phyloP scores from a whole-genome alignment of 2,113 vertebrate genomes.

The Scopus umbretta region DNA sequence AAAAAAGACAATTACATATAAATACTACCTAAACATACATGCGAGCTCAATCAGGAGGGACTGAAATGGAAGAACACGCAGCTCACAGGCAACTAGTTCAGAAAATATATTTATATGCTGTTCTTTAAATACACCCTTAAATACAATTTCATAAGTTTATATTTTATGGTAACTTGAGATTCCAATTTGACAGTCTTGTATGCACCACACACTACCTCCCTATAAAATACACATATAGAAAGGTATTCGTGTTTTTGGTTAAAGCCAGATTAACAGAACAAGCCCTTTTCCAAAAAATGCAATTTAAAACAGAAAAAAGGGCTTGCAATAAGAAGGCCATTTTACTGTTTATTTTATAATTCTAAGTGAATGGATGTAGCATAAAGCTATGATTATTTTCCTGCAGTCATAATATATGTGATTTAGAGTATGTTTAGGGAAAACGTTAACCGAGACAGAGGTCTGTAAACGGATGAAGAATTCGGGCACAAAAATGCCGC shows the following conservation, averaged over 20 bases:
- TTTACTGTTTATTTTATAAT: conserved; percentile 39
- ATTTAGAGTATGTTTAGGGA: background rate
- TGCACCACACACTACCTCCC: background rate
- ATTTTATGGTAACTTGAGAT: background rate
- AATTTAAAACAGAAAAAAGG: background rate
- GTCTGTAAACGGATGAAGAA: background rate
- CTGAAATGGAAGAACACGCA: background rate
- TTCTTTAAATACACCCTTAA: background rate
- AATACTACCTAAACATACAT: background rate
- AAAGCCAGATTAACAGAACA: background rate
- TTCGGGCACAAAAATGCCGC: background rate
- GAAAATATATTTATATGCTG: background rate
- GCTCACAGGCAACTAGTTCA: background rate
- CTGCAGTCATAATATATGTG: background rate
- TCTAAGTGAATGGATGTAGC: background rate
- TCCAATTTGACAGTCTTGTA: background rate
- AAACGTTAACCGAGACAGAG: background rate
- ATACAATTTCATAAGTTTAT: background rate
- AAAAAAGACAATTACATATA: background rate
- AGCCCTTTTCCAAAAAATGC: background rate
- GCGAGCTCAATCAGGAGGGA: background rate
- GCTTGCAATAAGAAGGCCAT: background rate
- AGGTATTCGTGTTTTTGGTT: background rate
- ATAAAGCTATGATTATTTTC: conserved; percentile 45
- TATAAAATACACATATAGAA: background rate